These are phyloP conservation scores for Rhagonycha fulva DNA, from an alignment of 2,888 invertebrate genomes.

Conservation along the genomic window DNA sequence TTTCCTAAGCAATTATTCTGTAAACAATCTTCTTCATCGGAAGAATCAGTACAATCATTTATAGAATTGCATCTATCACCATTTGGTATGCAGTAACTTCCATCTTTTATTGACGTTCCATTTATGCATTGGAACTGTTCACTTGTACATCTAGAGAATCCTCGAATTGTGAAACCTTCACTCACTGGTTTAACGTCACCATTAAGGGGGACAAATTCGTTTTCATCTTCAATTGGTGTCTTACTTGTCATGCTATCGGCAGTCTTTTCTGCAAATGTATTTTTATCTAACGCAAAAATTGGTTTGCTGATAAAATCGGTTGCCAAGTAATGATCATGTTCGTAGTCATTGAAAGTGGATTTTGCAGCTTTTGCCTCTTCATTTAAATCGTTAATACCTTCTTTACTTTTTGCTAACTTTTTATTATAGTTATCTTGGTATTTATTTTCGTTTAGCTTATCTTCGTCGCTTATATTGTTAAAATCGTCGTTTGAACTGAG, in stretches of 20 bases:
- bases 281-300: slow-evolving; percentile 29
- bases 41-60: slow-evolving; percentile 65
- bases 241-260: slow-evolving; percentile 13
- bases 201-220: slow-evolving; percentile 28
- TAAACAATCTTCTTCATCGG: slow-evolving; percentile 63
- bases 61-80: slow-evolving; percentile 61
- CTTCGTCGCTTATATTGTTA: slow-evolving; percentile 44
- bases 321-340: slow-evolving; percentile 31
- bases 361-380: slow-evolving; percentile 11
- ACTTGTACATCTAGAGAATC: slow-evolving; percentile 60
- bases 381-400: slow-evolving; percentile 19
- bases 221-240: slow-evolving; percentile 32
- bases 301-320: slow-evolving; percentile 32
- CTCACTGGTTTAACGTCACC: slow-evolving; percentile 47
- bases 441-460: slow-evolving; percentile 43
- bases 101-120: slow-evolving; percentile 61
- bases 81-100: slow-evolving; percentile 60
- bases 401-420: slow-evolving; percentile 8
- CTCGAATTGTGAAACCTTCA: slow-evolving; percentile 45
- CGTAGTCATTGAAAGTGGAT: slow-evolving; percentile 27
- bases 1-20: slow-evolving; percentile 63
- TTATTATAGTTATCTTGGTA: slow-evolving; percentile 28
- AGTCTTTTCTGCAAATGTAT: slow-evolving; percentile 24
- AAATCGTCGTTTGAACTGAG: slow-evolving; percentile 31
- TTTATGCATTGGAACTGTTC: slow-evolving; percentile 65